Conservation (phyloP, 2,797 vertebrate genomes). For the Brachyrhaphis roseni region DNA sequence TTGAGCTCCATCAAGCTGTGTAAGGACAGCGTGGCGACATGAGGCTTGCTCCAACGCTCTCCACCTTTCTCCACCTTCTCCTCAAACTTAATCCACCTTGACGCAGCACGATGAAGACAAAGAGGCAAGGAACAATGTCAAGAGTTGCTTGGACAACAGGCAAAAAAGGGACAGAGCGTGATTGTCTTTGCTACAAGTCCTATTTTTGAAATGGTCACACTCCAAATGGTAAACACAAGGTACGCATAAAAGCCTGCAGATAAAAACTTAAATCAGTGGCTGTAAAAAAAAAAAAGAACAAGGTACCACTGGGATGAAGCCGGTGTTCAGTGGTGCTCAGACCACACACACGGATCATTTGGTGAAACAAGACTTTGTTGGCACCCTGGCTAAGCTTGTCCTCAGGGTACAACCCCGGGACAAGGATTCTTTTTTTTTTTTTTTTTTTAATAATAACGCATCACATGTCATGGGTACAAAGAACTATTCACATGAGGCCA, state of each 20-base stretch:
- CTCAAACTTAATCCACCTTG: conserved; percentile 98
- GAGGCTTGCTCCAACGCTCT: conserved; percentile 97
- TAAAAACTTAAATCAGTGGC: conserved; percentile 30
- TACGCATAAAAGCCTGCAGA: conserved; percentile 20
- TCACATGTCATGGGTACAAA: conserved; percentile 70
- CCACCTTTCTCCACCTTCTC: conserved; percentile 97
- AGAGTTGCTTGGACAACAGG: not conserved
- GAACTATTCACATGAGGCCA: conserved; percentile 60
- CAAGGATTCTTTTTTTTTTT: conserved; percentile 43
- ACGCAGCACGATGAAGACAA: not conserved
- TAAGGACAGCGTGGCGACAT: conserved; percentile 87
- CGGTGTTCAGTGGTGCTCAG: not conserved
- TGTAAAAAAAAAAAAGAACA: conserved; percentile 17
- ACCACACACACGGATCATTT: conserved; percentile 14
- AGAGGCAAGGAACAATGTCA: not conserved
- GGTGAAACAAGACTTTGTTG: conserved; percentile 21
- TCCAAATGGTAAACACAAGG: conserved; percentile 18
- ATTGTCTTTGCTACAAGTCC: conserved; percentile 47
- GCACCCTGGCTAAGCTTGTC: conserved; percentile 8
- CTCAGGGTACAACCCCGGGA: conserved; percentile 30
- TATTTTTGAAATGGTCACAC: conserved; percentile 48
- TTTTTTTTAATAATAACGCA: conserved; percentile 43
- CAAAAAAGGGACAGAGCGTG: conserved; percentile 41
- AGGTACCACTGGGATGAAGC: not conserved
- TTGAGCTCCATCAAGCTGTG: conserved; percentile 94